These are phyloP conservation scores for Coremacera marginata DNA, from an alignment of 2,888 invertebrate species.

Conservation along the genomic window DNA sequence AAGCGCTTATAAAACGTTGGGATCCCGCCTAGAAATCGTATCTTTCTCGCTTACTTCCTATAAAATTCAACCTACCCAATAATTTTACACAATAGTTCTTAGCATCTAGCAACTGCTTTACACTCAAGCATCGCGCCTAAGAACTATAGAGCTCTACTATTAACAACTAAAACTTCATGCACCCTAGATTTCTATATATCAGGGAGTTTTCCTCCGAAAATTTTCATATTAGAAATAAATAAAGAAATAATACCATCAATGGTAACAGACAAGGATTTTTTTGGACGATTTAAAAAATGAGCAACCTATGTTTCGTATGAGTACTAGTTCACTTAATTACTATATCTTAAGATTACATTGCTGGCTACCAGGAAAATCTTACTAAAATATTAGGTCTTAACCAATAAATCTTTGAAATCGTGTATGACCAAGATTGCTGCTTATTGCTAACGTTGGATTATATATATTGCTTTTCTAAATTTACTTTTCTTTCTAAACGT, in stretches of 20 bases:
- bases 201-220: neutral
- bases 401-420: neutral
- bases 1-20: slow-evolving; percentile 16
- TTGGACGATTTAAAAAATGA: slow-evolving; percentile 26
- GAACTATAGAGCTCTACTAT: neutral
- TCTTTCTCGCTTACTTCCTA: neutral
- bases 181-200: neutral
- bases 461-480: neutral
- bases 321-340: neutral
- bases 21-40: slow-evolving; percentile 1
- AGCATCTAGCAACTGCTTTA: neutral
- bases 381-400: no score
- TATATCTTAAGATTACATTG: neutral
- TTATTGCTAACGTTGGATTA: neutral
- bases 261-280: slow-evolving; percentile 27
- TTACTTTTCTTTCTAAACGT: neutral
- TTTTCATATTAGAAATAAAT: neutral
- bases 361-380: no score
- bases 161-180: neutral
- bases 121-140: neutral
- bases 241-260: slow-evolving; percentile 4
- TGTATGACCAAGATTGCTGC: neutral
- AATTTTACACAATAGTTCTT: slow-evolving; percentile 1
- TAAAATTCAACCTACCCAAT: neutral
- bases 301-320: slow-evolving; percentile 15